phyloP scores from a whole-genome alignment of 1,140 invertebrate species.

The Achatina immaculata region DNA sequence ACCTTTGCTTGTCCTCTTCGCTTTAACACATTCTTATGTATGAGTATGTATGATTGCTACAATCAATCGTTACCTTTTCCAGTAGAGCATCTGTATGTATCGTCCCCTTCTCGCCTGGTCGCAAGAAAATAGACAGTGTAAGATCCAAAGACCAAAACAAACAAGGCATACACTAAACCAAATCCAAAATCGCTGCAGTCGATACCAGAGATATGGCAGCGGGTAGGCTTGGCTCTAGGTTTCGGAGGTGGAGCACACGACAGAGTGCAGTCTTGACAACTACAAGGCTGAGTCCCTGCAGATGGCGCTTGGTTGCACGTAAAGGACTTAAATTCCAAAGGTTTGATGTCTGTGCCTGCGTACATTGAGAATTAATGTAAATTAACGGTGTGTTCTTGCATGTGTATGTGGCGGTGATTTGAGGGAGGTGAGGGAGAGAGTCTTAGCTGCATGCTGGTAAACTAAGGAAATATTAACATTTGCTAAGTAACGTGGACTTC shows the following conservation, averaged over 20 bases:
- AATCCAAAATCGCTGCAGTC: constrained; percentile 85
- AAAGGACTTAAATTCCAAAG: constrained; percentile 76
- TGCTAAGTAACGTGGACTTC: no score
- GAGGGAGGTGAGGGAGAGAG: no score
- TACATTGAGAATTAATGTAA: neutral
- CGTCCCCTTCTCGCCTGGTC: neutral
- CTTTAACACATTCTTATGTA: no score
- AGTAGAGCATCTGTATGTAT: constrained; percentile 3
- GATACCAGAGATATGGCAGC: constrained; percentile 79
- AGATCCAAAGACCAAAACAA: constrained; percentile 63
- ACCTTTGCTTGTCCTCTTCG: no score
- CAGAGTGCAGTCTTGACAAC: constrained; percentile 88
- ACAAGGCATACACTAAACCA: constrained; percentile 76
- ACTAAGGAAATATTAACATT: no score
- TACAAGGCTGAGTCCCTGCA: constrained; percentile 81
- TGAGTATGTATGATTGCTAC: no score
- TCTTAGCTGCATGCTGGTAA: no score
- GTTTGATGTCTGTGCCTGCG: constrained; percentile 70
- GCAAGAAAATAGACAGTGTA: constrained; percentile 60
- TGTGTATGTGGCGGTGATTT: no score
- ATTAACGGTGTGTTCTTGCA: no score
- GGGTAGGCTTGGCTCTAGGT: constrained; percentile 75
- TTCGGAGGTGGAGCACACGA: constrained; percentile 82
- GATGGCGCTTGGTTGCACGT: constrained; percentile 80
- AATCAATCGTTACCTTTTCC: neutral